A percentile compares a stretch with the other conserved stretches of the same genome.
These are phyloP conservation scores for Aramus guarauna DNA, from an alignment of 2,113 vertebrate genomes.

Conservation along the genomic window DNA sequence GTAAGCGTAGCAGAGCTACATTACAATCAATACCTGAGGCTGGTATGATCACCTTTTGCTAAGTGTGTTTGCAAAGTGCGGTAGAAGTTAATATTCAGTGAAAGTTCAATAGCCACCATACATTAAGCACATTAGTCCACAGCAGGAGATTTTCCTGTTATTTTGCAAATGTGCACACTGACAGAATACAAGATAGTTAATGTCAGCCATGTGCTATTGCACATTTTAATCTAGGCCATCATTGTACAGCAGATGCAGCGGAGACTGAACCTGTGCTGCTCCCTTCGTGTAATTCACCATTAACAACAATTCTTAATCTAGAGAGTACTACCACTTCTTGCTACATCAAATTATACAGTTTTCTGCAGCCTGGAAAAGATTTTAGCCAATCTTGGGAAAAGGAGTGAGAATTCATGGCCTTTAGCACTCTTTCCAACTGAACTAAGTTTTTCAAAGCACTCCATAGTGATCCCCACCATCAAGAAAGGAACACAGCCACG, in stretches of 20 bases:
- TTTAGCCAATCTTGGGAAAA: background rate
- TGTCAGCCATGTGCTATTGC: background rate
- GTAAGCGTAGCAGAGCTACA: background rate
- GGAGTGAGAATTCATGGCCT: background rate
- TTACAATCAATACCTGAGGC: background rate
- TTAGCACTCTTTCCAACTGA: background rate
- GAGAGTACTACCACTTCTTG: background rate
- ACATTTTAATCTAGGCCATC: background rate
- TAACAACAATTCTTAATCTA: background rate
- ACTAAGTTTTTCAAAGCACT: background rate
- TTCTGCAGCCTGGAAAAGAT: background rate
- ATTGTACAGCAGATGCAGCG: background rate
- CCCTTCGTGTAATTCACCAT: background rate
- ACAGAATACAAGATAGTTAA: background rate
- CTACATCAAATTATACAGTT: background rate
- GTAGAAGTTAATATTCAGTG: constrained; percentile 26
- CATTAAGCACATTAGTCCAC: background rate
- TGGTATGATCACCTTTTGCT: background rate
- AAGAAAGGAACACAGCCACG: background rate
- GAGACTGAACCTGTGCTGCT: background rate
- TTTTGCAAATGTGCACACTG: background rate
- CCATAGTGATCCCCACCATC: background rate
- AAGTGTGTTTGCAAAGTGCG: background rate
- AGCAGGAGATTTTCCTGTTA: background rate
- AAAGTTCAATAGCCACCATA: background rate